Evolutionary conservation across 92 coral and sea anemone species (phyloP).

Genomic region (Porites lobata): DNA sequence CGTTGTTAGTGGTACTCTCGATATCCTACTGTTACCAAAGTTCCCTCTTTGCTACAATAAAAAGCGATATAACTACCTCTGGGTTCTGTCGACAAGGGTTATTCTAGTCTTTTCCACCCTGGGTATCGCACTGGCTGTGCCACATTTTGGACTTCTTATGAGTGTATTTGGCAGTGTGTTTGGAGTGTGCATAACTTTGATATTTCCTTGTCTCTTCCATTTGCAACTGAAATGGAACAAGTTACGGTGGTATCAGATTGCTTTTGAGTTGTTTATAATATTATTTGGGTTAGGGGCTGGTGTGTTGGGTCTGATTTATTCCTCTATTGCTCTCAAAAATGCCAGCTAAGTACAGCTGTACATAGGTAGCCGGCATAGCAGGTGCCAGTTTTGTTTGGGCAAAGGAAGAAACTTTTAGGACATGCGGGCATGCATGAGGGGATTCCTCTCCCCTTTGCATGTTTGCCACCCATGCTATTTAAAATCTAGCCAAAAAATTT

Average conservation of each 20-base stretch:
- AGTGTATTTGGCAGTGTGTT: slow-evolving; percentile 85
- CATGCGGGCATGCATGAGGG: too few relatives aligned
- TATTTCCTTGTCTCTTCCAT: slow-evolving; percentile 86
- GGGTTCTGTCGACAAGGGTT: slow-evolving; percentile 65
- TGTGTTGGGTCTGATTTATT: slow-evolving; percentile 67
- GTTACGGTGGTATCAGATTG: slow-evolving; percentile 60
- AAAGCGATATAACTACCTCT: slow-evolving; percentile 51
- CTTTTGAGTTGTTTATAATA: slow-evolving; percentile 57
- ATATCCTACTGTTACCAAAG: slow-evolving; percentile 73
- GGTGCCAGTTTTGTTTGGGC: too few relatives aligned
- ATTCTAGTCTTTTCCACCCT: slow-evolving; percentile 69
- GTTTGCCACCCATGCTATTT: too few relatives aligned
- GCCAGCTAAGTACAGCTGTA: background rate
- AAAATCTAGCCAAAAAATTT: too few relatives aligned
- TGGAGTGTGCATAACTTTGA: slow-evolving; percentile 79
- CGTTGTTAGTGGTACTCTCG: slow-evolving; percentile 80
- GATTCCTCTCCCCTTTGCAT: too few relatives aligned
- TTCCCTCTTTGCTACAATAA: slow-evolving; percentile 70
- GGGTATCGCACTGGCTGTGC: slow-evolving; percentile 83
- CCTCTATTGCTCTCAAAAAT: slow-evolving; percentile 79
- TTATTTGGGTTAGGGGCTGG: slow-evolving; percentile 80
- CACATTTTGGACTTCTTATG: slow-evolving; percentile 88
- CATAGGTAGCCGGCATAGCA: too few relatives aligned
- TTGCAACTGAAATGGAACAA: slow-evolving; percentile 71
- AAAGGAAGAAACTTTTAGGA: too few relatives aligned